Conservation (phyloP, 2,113 vertebrate species). For the Hydrochoerus hydrochaeris region DNA sequence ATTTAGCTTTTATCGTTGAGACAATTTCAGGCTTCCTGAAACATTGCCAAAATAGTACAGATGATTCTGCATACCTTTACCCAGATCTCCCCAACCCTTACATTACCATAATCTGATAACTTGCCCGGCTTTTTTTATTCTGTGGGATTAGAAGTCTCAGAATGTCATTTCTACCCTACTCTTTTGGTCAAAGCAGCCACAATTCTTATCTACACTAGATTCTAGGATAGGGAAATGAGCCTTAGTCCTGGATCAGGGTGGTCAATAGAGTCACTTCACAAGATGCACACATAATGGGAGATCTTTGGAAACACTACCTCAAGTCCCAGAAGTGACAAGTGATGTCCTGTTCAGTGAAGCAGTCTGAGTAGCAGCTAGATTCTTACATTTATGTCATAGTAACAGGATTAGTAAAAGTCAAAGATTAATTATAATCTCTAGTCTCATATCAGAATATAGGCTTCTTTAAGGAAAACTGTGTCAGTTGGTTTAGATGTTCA, state of each 20-base stretch:
- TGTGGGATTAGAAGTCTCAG: not conserved
- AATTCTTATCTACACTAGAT: not conserved
- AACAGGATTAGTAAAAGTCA: not conserved
- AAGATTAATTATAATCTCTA: not conserved
- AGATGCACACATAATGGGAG: not conserved
- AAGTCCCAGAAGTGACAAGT: not conserved
- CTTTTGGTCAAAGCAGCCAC: not conserved
- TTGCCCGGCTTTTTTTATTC: not conserved
- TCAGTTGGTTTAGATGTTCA: conserved; percentile 33
- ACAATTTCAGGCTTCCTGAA: not conserved
- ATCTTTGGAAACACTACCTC: not conserved
- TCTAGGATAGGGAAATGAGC: not conserved
- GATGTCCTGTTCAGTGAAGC: not conserved
- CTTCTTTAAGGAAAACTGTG: conserved; percentile 36
- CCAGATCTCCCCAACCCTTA: not conserved
- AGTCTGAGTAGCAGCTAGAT: not conserved
- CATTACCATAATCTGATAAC: not conserved
- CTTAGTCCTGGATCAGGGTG: not conserved
- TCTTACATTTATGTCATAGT: not conserved
- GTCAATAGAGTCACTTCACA: not conserved
- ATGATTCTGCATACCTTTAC: not conserved
- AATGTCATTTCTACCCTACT: not conserved
- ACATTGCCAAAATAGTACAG: conserved; percentile 38
- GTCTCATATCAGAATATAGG: conserved; percentile 29
- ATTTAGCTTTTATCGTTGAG: conserved; percentile 44